These are phyloP conservation scores for Rhagonycha lutea DNA, from an alignment of 2,888 invertebrate genomes.

Conservation along the genomic window DNA sequence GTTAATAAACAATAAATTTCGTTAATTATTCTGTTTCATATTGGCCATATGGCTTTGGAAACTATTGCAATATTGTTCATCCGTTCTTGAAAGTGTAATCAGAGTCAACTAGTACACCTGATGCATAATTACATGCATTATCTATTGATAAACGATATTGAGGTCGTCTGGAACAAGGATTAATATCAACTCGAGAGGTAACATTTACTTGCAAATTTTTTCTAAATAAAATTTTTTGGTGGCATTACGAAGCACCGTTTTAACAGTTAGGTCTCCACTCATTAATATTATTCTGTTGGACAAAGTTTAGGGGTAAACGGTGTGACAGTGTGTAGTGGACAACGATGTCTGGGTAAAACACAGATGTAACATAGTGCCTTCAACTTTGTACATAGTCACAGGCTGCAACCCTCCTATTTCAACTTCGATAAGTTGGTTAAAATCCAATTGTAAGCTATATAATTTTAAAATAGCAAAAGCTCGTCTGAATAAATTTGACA, in stretches of 20 bases:
- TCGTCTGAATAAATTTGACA: conserved; percentile 24
- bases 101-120: not conserved
- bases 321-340: not conserved
- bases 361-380: conserved; percentile 17
- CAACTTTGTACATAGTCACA: not conserved
- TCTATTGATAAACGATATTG: not conserved
- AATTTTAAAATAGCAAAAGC: conserved; percentile 13
- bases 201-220: not conserved
- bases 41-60: not conserved
- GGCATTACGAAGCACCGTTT: not conserved
- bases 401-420: not conserved
- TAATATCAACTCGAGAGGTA: not conserved
- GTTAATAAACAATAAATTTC: not conserved
- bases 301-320: not conserved
- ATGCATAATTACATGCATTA: not conserved
- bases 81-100: not conserved
- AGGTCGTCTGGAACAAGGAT: not conserved
- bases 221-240: not conserved
- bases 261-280: too few relatives aligned
- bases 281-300: not conserved
- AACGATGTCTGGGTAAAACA: conserved; percentile 14
- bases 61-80: not conserved
- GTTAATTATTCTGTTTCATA: not conserved
- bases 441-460: conserved; percentile 14
- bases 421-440: conserved; percentile 20